phyloP scores from a whole-genome alignment of 2,113 vertebrate species.

The Ibidorhyncha struthersii region DNA sequence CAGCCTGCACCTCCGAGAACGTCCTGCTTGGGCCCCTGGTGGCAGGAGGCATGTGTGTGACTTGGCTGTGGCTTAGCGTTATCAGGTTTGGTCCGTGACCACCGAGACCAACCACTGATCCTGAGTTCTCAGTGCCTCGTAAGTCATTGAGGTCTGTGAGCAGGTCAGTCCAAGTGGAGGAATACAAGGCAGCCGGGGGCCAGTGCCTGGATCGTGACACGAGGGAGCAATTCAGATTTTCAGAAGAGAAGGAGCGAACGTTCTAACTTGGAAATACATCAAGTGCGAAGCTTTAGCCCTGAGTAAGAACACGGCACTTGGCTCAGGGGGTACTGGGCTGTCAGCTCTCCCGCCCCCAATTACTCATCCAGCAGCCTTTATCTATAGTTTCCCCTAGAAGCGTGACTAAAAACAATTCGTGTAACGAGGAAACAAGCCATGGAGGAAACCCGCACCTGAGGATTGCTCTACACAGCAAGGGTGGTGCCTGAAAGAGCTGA shows the following conservation, averaged over 20 bases:
- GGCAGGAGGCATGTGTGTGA: neutral
- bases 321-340: neutral
- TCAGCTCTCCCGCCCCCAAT: neutral
- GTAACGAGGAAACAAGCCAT: neutral
- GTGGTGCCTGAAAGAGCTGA: neutral
- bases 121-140: neutral
- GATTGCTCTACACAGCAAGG: neutral
- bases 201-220: slow-evolving; percentile 57
- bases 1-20: neutral
- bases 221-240: slow-evolving; percentile 55
- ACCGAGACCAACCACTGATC: neutral
- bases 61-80: neutral
- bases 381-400: neutral
- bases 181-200: slow-evolving; percentile 1
- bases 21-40: neutral
- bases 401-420: neutral
- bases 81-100: neutral
- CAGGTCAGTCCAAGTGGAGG: neutral
- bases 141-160: neutral
- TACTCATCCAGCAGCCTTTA: neutral
- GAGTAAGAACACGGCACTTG: neutral
- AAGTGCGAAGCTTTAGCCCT: neutral
- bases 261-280: neutral
- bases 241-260: neutral
- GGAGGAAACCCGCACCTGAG: neutral